Conservation (phyloP, 1,140 invertebrate species). For the Solenopsis fugax region DNA sequence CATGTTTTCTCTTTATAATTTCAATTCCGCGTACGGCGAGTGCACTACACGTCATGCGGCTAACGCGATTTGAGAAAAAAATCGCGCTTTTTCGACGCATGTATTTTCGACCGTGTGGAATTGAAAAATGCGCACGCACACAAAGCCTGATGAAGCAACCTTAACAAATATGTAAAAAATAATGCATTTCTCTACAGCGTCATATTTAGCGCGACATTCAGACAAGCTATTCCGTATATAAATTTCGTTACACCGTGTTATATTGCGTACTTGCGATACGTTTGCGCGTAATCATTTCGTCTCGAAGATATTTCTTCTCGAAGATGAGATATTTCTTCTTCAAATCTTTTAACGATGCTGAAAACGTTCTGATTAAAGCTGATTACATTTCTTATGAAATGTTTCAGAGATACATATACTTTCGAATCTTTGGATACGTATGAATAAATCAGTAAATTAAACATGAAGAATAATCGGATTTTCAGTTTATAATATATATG, state of each 20-base stretch:
- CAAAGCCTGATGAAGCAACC: slow-evolving; percentile 38
- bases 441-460: neutral
- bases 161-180: slow-evolving; percentile 64
- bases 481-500: neutral
- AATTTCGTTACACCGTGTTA: slow-evolving; percentile 6
- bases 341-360: neutral
- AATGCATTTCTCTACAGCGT: slow-evolving; percentile 24
- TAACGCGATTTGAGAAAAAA: slow-evolving; percentile 46
- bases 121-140: slow-evolving; percentile 26
- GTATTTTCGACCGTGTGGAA: slow-evolving; percentile 22
- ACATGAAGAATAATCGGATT: neutral
- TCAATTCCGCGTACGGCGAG: slow-evolving; percentile 34
- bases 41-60: neutral
- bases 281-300: neutral
- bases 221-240: slow-evolving; percentile 30
- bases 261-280: neutral
- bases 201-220: neutral
- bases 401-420: neutral
- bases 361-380: neutral
- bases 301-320: neutral
- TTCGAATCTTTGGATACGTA: neutral
- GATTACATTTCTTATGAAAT: neutral
- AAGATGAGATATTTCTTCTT: neutral
- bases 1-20: slow-evolving; percentile 54
- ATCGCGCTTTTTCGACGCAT: slow-evolving; percentile 28